These are phyloP conservation scores for Hymenochirus boettgeri DNA, from an alignment of 2,113 vertebrate species.

Conservation along the genomic window DNA sequence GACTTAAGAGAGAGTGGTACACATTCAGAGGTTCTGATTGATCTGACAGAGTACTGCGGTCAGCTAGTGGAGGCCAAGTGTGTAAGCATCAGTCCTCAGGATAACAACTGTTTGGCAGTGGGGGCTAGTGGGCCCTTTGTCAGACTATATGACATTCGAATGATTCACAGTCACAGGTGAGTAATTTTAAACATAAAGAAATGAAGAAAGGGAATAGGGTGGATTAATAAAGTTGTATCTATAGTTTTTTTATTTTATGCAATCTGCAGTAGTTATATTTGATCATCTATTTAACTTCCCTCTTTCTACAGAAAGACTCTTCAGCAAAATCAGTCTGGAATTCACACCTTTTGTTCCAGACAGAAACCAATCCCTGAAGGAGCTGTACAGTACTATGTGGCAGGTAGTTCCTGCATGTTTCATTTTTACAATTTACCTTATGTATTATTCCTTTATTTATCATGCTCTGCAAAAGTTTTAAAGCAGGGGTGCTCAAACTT, in stretches of 20 bases:
- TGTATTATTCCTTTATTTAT: neutral
- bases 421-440: neutral
- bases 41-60: conserved; percentile 94
- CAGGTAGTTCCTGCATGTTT: conserved; percentile 83
- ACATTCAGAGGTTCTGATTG: conserved; percentile 89
- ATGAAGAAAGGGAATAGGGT: too few species aligned
- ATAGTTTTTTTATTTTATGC: too few species aligned
- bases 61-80: conserved; percentile 97
- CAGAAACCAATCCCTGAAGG: conserved; percentile 91
- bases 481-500: too few species aligned
- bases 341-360: conserved; percentile 89
- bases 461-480: too few species aligned
- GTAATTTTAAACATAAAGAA: too few species aligned
- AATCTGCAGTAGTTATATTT: too few species aligned
- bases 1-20: conserved; percentile 94
- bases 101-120: conserved; percentile 94
- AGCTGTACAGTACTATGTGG: conserved; percentile 94
- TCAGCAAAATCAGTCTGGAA: conserved; percentile 79
- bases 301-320: conserved; percentile 72
- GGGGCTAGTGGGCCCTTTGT: conserved; percentile 94
- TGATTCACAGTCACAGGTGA: conserved; percentile 97
- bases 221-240: too few species aligned
- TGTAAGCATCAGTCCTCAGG: conserved; percentile 89
- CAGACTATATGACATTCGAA: conserved; percentile 94
- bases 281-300: neutral